Conservation (phyloP, 2,888 invertebrate species). For the Eupelmus urozonus region DNA sequence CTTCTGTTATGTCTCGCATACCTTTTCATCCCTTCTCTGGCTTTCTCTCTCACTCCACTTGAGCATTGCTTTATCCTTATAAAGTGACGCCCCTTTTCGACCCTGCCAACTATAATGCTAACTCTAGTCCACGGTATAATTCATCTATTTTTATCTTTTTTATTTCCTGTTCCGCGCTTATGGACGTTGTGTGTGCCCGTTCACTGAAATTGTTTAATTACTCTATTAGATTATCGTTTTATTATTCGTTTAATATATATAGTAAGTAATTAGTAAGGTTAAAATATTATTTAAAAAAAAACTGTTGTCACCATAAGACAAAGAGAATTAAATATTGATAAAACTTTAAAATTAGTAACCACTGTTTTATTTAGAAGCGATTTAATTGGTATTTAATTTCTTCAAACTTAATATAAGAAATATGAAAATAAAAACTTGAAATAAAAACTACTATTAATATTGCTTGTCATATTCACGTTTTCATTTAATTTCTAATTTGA, state of each 20-base stretch:
- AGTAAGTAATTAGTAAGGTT: too few species aligned
- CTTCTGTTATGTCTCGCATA: constrained; percentile 4
- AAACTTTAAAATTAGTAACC: too few species aligned
- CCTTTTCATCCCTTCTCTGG: constrained; percentile 17
- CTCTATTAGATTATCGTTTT: not conserved
- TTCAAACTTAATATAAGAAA: too few species aligned
- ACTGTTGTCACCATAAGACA: too few species aligned
- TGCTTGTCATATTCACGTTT: too few species aligned
- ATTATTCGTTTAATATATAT: not conserved
- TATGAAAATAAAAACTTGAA: too few species aligned
- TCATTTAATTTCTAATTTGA: too few species aligned
- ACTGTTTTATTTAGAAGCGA: too few species aligned
- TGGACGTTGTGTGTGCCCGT: not conserved
- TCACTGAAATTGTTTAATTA: not conserved
- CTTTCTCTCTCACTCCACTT: constrained; percentile 10
- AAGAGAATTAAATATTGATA: too few species aligned
- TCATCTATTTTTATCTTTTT: not conserved
- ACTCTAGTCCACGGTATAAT: not conserved
- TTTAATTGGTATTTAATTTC: too few species aligned
- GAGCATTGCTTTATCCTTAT: not conserved
- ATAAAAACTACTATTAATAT: too few species aligned
- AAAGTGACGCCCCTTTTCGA: not conserved
- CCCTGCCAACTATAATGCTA: not conserved
- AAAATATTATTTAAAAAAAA: too few species aligned
- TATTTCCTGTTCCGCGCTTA: constrained; percentile 1